Base-by-base conservation (phyloP, 2,797 vertebrate genomes). In the Sardinella longiceps region DNA sequence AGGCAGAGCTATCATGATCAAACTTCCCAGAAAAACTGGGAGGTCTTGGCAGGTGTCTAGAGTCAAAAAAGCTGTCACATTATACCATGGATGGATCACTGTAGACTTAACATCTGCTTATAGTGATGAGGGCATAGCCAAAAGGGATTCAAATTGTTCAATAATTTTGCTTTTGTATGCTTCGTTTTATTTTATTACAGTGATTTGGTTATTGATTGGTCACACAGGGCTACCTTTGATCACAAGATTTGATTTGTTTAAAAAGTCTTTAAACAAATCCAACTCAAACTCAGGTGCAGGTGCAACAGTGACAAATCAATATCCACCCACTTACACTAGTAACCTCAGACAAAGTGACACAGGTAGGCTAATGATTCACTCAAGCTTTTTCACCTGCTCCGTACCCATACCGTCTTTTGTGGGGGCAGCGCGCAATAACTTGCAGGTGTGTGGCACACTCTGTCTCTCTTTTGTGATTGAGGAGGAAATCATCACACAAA, bases 391-490 rank as follows among this genome's bases (percentile, higher is more conserved):
- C 63, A 70, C 30, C 63, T 33, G 63, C 63, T 70, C 30, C n/a
- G 53, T 56, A 6, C 63, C 63, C 11, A 63, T 63, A 63, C 63
- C 63, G 14, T 28, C 28, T 1, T 37, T 30, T 70, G 63, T 37
- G 63, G 28, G 30, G 10, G 63, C 63, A 37, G 28, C 12, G 2
- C 4, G 14, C 1, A 11, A 1, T 30, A 12, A 37, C 28, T 33
- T 70, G 14, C 82, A 88, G 85, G 88, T 82, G 80, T 63, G 84
- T 74, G 66, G 77, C 18, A 70, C 63, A 5, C 12, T 58, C 5
- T 58, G 28, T 63, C 37, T 14, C 50, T 77, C 60, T 51, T 83
- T 84, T 84, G 90, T 94, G 92, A 94, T 93, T 94, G 92, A 93
- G 90, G 87, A 91, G 91, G 91, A 92, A 92, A 92, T 87, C 85